These are phyloP conservation scores for Pseudolaguvia tuberculata DNA, from an alignment of 2,113 vertebrate species.

Conservation along the genomic window DNA sequence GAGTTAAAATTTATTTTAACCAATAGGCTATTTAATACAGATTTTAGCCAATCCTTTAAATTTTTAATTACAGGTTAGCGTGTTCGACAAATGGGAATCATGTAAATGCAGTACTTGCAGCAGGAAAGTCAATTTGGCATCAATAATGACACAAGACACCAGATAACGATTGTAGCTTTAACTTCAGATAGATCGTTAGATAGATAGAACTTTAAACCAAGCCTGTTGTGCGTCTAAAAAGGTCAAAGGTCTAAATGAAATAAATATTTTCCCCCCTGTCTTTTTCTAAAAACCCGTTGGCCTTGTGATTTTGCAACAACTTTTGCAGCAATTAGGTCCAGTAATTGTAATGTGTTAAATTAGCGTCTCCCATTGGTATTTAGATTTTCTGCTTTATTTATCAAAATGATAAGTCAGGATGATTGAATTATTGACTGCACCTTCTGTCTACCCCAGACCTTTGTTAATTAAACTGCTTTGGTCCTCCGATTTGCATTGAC, in stretches of 20 bases:
- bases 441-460: conserved; percentile 17
- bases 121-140: too few relatives aligned
- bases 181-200: not conserved
- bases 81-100: not conserved
- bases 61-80: not conserved
- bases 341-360: conserved; percentile 22
- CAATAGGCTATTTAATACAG: not conserved
- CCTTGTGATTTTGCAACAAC: conserved; percentile 6
- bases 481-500: too few relatives aligned
- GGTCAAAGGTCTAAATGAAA: conserved; percentile 10
- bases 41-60: not conserved
- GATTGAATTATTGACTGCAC: conserved; percentile 19
- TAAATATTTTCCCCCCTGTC: not conserved
- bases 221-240: conserved; percentile 3
- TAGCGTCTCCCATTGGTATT: not conserved
- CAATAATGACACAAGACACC: not conserved
- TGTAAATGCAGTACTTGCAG: not conserved
- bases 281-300: conserved; percentile 4
- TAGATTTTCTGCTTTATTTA: not conserved
- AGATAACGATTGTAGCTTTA: not conserved
- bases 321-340: too few relatives aligned
- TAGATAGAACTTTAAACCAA: not conserved
- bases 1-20: not conserved
- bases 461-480: conserved; percentile 36
- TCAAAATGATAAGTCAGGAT: conserved; percentile 10